Percentiles rank a stretch among this genome's conserved stretches.
phyloP scores from a whole-genome alignment of 2,888 invertebrate species.

The Dryococelus australis region DNA sequence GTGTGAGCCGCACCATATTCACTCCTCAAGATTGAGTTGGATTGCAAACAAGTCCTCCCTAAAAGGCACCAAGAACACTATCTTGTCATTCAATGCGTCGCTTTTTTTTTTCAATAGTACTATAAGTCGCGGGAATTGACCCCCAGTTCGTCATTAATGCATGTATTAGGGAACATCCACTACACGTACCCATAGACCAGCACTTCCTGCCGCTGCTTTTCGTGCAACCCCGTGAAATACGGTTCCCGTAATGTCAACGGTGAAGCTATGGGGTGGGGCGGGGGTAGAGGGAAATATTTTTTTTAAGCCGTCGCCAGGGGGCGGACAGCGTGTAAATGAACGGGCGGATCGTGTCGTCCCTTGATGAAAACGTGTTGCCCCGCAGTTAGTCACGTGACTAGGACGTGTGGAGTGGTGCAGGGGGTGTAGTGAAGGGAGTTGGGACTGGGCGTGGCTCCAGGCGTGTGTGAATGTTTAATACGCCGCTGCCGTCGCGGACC shows the following conservation, averaged over 20 bases:
- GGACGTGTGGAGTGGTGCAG: not conserved
- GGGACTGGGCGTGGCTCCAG: not conserved
- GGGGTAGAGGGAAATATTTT: not conserved
- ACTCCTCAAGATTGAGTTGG: no score
- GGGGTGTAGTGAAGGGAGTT: not conserved
- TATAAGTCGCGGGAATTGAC: no score
- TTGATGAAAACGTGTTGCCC: constrained; percentile 10
- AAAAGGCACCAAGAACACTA: no score
- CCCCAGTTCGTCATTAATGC: no score
- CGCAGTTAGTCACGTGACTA: not conserved
- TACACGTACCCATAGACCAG: no score
- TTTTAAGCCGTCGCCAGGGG: not conserved
- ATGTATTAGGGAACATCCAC: no score
- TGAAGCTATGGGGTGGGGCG: not conserved
- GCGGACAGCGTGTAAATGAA: constrained; percentile 3
- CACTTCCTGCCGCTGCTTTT: no score
- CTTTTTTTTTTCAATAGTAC: no score
- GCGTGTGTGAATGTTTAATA: not conserved
- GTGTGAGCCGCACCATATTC: no score
- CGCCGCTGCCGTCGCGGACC: no score
- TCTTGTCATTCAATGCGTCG: no score
- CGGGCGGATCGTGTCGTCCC: not conserved
- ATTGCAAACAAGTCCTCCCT: no score
- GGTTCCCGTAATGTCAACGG: not conserved
- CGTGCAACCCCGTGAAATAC: not conserved